Percentiles rank a stretch among this genome's conserved stretches.
phyloP scores from a whole-genome alignment of 2,797 vertebrate genomes.

The Malurus splendens region DNA sequence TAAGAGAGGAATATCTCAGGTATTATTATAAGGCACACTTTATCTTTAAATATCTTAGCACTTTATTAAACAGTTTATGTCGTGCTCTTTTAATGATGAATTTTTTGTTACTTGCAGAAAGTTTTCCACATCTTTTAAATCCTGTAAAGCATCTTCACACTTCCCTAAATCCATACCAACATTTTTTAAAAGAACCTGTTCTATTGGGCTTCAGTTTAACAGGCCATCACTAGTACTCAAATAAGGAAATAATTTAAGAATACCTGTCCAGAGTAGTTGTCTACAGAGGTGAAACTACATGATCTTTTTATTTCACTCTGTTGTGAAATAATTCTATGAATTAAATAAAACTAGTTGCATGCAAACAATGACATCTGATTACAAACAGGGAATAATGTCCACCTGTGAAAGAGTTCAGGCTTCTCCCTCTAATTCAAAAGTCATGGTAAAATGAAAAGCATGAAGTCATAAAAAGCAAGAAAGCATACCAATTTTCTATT shows the following conservation, averaged over 20 bases:
- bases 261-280: neutral
- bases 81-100: neutral
- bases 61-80: neutral
- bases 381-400: neutral
- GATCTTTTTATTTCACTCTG: neutral
- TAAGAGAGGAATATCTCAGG: neutral
- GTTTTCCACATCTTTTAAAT: constrained; percentile 16
- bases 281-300: neutral
- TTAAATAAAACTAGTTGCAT: neutral
- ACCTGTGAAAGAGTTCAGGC: neutral
- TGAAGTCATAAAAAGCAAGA: neutral
- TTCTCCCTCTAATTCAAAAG: neutral
- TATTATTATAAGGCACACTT: neutral
- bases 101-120: constrained; percentile 1
- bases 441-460: neutral
- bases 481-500: neutral
- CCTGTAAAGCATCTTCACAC: neutral
- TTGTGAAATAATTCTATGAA: neutral
- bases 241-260: neutral
- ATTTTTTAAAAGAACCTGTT: neutral
- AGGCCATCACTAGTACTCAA: neutral
- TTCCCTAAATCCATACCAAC: neutral
- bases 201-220: neutral
- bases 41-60: neutral
- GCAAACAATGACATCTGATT: neutral